Evolutionary conservation across 2,888 invertebrate genomes (phyloP), one percentile per base, ranked within the genome.

Genomic region (Stenotaenia linearis): DNA sequence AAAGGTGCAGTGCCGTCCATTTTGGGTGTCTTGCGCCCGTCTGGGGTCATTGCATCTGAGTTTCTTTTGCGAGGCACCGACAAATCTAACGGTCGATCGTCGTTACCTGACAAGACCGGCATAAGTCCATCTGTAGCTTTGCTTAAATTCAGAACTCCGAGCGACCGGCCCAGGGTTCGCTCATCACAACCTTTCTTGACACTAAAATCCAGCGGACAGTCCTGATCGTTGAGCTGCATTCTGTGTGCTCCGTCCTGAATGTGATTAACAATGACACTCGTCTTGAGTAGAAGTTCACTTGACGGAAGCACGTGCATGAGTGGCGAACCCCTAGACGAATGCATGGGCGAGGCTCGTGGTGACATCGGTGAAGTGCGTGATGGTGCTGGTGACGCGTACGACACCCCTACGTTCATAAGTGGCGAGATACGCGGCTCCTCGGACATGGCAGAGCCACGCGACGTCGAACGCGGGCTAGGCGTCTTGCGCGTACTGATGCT

Each of bases 11-110:
- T 56, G 21, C 77, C 77, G 69, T 80, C 80, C 40, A 80, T 32
- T 28, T 80, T 80, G 30, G 50, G 23, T 2, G 78, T 23, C 35
- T 81, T 81, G 12, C 56, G 50, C 5, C 79, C 78, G n/a, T 78
- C 56, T 18, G 45, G 28, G 12, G 35, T 37, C 50, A 21, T 28
- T 56, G 18, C 18, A 35, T 23, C 75, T 21, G 40, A 21, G 15
- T 50, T 25, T 75, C 81, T 61, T 83, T 94, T 92, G 79, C 92
- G 89, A 35, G 91, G 90, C 21, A 93, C 91, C 0, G 94, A 93
- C 69, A 95, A 88, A 86, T 95, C 95, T 81, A 95, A 87, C 0
- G 96, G 94, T 83, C 93, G 90, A 84, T 89, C 89, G 35, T 82
- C 83, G 81, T 87, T 87, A 3, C 86, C 86, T 32, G 88, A 88